Evolutionary conservation across 2,888 invertebrate genomes (phyloP).

Genomic region (Synergus laeviventris): DNA sequence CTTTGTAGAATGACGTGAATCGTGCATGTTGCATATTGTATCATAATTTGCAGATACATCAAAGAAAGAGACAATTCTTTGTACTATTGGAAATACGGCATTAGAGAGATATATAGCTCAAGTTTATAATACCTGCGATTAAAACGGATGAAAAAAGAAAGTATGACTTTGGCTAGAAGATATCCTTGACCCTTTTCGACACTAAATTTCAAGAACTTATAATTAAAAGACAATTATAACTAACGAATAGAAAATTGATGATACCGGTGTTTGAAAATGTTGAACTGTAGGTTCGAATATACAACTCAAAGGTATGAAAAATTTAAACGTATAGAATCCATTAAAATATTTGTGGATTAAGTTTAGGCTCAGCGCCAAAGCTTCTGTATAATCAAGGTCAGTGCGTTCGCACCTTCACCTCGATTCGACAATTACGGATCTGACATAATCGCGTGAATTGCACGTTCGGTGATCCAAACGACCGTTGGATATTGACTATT

Average conservation of each 20-base stretch:
- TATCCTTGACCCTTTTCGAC: not conserved
- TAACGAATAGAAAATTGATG: not conserved
- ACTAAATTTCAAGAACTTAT: not conserved
- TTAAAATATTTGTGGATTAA: not conserved
- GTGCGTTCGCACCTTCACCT: not conserved
- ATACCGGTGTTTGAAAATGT: not conserved
- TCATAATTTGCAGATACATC: not conserved
- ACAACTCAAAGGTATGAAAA: no score
- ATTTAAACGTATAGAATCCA: no score
- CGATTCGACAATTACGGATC: slow-evolving; percentile 1
- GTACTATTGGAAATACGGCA: slow-evolving; percentile 9
- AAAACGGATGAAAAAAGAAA: slow-evolving; percentile 10
- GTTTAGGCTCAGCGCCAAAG: slow-evolving; percentile 7
- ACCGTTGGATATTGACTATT: not conserved
- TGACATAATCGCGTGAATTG: not conserved
- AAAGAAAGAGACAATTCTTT: not conserved
- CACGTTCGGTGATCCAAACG: not conserved
- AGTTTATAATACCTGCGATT: slow-evolving; percentile 25
- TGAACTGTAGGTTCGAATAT: no score
- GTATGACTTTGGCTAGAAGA: not conserved
- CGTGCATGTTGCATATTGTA: not conserved
- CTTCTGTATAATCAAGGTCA: slow-evolving; percentile 18
- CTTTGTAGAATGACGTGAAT: not conserved
- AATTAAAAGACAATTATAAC: not conserved
- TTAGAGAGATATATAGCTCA: slow-evolving; percentile 2